These are phyloP conservation scores for Phortica okadai DNA, from an alignment of 2,888 invertebrate genomes.

Conservation along the genomic window DNA sequence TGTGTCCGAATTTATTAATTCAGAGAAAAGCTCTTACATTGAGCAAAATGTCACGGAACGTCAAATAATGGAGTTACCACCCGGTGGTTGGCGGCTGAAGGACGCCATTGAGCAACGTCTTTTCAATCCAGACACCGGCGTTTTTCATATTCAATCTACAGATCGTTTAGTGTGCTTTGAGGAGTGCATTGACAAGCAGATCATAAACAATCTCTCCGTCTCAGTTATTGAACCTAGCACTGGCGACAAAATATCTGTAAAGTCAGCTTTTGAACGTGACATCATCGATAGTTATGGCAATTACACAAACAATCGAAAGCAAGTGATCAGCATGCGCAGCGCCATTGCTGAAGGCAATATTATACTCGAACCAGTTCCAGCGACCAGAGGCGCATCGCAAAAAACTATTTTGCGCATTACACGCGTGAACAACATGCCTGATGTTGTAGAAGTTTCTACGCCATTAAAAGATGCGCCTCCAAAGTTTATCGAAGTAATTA, in stretches of 20 bases:
- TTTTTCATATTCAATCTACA: conserved; percentile 91
- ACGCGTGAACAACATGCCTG: conserved; percentile 83
- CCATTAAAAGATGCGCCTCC: conserved; percentile 77
- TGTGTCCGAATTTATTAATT: conserved; percentile 76
- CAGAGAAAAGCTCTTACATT: conserved; percentile 77
- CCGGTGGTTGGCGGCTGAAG: conserved; percentile 88
- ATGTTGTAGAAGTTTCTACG: conserved; percentile 84
- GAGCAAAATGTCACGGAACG: conserved; percentile 78
- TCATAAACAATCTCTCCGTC: conserved; percentile 90
- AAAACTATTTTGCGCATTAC: conserved; percentile 84
- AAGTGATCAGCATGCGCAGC: conserved; percentile 82
- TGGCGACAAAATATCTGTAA: conserved; percentile 82
- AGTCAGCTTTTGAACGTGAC: conserved; percentile 86
- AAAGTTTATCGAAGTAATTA: conserved; percentile 76
- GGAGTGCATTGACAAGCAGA: conserved; percentile 90
- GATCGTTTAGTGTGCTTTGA: conserved; percentile 89
- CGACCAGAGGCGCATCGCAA: conserved; percentile 77
- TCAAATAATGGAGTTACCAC: conserved; percentile 87
- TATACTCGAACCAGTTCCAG: conserved; percentile 79
- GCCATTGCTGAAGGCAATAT: conserved; percentile 84
- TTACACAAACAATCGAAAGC: conserved; percentile 80
- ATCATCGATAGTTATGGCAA: conserved; percentile 88
- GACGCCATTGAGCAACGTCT: conserved; percentile 90
- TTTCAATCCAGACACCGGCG: conserved; percentile 89
- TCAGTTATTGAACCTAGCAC: conserved; percentile 87